These are phyloP conservation scores for Tragelaphus scriptus DNA, from an alignment of 2,113 vertebrate genomes.

Conservation along the genomic window DNA sequence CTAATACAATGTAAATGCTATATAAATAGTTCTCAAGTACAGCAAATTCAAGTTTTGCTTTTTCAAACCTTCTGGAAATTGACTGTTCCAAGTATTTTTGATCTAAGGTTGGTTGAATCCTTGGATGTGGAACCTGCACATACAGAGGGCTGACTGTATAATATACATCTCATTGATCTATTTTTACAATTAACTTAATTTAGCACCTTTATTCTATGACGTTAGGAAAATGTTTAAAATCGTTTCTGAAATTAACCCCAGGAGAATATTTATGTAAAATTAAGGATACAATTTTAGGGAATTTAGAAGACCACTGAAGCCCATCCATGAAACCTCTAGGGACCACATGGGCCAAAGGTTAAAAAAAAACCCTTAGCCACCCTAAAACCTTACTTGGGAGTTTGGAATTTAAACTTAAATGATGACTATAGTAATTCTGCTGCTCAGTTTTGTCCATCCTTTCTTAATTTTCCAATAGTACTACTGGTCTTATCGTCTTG, in stretches of 20 bases:
- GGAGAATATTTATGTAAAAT: neutral
- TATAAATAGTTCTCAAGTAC: neutral
- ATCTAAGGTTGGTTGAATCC: neutral
- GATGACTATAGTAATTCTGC: neutral
- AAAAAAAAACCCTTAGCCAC: neutral
- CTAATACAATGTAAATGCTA: neutral
- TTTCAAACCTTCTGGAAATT: neutral
- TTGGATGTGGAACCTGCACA: neutral
- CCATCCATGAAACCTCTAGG: neutral
- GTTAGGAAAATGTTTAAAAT: slow-evolving; percentile 24
- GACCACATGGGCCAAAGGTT: neutral
- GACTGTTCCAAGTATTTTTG: neutral
- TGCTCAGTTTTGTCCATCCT: neutral
- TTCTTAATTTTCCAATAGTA: neutral
- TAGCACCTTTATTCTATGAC: slow-evolving; percentile 29
- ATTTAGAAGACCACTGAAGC: neutral
- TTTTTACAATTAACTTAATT: slow-evolving; percentile 29
- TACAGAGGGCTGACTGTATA: neutral
- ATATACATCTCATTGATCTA: neutral
- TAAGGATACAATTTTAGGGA: slow-evolving; percentile 10
- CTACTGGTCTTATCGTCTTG: neutral
- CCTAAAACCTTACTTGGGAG: neutral
- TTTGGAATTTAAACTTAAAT: neutral
- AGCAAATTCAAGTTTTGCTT: neutral
- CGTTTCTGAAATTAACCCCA: slow-evolving; percentile 13